These are phyloP conservation scores for Molanna angustata DNA, from an alignment of 2,888 invertebrate species.

Conservation along the genomic window DNA sequence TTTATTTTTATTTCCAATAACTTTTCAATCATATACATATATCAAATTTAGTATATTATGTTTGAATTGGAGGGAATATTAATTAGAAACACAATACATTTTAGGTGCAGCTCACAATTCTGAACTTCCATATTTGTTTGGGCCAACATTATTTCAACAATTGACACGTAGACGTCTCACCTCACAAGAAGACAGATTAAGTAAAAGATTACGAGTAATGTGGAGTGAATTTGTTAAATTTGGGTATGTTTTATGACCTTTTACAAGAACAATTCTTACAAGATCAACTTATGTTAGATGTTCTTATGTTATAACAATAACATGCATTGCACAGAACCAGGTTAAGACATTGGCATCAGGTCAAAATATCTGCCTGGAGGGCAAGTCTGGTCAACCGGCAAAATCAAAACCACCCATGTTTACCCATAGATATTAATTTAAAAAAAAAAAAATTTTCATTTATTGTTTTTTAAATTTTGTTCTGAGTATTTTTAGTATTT, in stretches of 20 bases:
- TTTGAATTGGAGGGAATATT: background rate
- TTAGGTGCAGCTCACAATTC: slow-evolving; percentile 65
- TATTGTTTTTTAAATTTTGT: too few relatives aligned
- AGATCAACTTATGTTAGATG: too few relatives aligned
- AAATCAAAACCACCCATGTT: too few relatives aligned
- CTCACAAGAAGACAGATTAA: slow-evolving; percentile 57
- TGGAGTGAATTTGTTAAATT: slow-evolving; percentile 50
- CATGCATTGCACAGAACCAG: too few relatives aligned
- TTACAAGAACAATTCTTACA: too few relatives aligned
- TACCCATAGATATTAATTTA: too few relatives aligned
- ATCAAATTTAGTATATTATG: slow-evolving; percentile 6
- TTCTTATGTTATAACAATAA: too few relatives aligned
- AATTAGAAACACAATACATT: slow-evolving; percentile 11
- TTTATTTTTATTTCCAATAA: background rate
- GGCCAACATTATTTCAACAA: slow-evolving; percentile 65
- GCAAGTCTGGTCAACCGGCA: too few relatives aligned
- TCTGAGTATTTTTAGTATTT: too few relatives aligned
- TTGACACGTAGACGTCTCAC: slow-evolving; percentile 61
- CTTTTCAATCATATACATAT: background rate
- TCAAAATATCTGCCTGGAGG: too few relatives aligned
- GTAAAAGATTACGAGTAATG: slow-evolving; percentile 48
- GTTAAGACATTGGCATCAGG: too few relatives aligned
- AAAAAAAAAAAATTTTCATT: too few relatives aligned
- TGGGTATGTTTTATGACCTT: slow-evolving; percentile 43
- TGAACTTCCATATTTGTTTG: slow-evolving; percentile 64